phyloP scores from a whole-genome alignment of 2,113 vertebrate genomes.

The Pimephales promelas region DNA sequence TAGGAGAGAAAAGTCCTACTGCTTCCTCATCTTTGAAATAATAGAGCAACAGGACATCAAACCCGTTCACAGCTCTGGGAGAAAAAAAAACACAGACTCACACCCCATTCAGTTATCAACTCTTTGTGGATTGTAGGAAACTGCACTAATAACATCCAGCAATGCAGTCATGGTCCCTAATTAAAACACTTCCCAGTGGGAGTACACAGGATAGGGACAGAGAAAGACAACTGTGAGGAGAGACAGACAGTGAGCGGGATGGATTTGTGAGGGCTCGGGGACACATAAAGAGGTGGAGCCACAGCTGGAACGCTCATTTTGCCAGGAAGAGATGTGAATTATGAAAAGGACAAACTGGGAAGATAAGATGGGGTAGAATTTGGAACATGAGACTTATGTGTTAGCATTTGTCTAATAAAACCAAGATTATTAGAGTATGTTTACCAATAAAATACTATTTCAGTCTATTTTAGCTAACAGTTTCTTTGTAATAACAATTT shows the following conservation, averaged over 20 bases:
- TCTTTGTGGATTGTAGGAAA: slow-evolving; percentile 14
- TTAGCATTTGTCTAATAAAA: no score
- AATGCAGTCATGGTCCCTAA: slow-evolving; percentile 21
- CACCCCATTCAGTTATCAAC: background rate
- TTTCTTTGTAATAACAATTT: no score
- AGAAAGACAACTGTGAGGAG: background rate
- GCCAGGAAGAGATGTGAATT: slow-evolving; percentile 9
- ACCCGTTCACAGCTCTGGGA: background rate
- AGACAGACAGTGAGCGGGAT: slow-evolving; percentile 1
- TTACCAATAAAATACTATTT: no score
- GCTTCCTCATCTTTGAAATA: slow-evolving; percentile 14
- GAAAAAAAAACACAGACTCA: slow-evolving; percentile 22
- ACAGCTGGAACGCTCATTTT: slow-evolving; percentile 24
- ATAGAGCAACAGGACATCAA: slow-evolving; percentile 12
- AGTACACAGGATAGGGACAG: slow-evolving; percentile 28
- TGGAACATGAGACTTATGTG: background rate
- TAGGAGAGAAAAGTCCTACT: background rate
- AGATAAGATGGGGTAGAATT: background rate
- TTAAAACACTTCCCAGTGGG: slow-evolving; percentile 52
- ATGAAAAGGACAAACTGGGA: background rate
- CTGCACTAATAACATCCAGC: slow-evolving; percentile 17
- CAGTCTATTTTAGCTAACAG: no score
- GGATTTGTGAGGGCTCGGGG: slow-evolving; percentile 11
- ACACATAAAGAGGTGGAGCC: slow-evolving; percentile 31
- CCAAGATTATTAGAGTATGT: no score